Evolutionary conservation across 1,140 invertebrate genomes (phyloP).

Genomic region (Papilio machaon): DNA sequence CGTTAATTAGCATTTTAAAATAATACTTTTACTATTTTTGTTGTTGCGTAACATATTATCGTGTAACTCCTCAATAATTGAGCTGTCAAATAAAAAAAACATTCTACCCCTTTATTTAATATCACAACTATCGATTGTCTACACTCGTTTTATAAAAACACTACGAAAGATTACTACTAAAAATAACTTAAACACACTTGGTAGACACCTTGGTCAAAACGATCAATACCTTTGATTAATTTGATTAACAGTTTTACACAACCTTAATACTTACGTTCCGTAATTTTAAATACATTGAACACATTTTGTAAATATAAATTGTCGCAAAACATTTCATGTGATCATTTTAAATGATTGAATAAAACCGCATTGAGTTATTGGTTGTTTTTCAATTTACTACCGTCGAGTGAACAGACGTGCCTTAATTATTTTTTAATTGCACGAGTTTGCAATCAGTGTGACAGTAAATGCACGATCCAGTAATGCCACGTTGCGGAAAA

Average conservation of each 20-base stretch:
- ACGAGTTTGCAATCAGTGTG: constrained; percentile 11
- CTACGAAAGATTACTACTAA: too few species aligned
- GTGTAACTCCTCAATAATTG: too few species aligned
- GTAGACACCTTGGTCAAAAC: background rate
- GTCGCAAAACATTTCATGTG: background rate
- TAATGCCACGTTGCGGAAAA: constrained; percentile 7
- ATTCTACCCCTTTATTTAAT: too few species aligned
- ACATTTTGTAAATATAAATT: background rate
- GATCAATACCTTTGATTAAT: background rate
- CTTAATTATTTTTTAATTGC: constrained; percentile 26
- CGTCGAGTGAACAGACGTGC: background rate
- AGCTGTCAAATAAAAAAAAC: too few species aligned
- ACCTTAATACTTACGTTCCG: background rate
- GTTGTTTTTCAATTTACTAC: constrained; percentile 14
- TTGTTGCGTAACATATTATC: too few species aligned
- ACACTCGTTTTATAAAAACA: too few species aligned
- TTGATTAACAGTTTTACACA: background rate
- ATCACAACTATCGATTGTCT: too few species aligned
- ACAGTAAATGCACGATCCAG: background rate
- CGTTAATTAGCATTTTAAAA: too few species aligned
- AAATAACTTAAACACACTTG: background rate
- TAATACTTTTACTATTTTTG: too few species aligned
- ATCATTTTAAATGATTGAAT: background rate
- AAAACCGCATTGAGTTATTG: constrained; percentile 12
- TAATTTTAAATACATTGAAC: background rate